Evolutionary conservation across 2,888 invertebrate genomes (phyloP).

Genomic region (Seira sanloemensis): DNA sequence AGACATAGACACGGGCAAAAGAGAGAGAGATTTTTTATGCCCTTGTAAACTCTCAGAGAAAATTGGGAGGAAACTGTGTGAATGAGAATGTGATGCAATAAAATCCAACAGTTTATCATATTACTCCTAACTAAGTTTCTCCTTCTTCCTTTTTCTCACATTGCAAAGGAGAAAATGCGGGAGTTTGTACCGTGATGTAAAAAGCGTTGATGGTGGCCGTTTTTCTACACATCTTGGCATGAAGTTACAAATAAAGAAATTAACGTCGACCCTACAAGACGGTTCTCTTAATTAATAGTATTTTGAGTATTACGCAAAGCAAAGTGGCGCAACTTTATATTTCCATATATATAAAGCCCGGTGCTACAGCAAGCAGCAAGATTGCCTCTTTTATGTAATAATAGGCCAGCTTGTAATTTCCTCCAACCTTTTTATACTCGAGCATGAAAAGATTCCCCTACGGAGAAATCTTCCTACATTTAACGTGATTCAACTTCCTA

Average conservation of each 20-base stretch:
- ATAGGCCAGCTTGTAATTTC: slow-evolving; percentile 14
- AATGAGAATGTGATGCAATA: slow-evolving; percentile 41
- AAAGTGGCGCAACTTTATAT: background rate
- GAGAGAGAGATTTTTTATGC: background rate
- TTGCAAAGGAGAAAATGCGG: slow-evolving; percentile 13
- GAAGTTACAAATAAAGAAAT: slow-evolving; percentile 55
- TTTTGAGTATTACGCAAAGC: background rate
- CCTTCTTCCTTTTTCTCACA: slow-evolving; percentile 32
- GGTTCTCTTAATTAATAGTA: slow-evolving; percentile 56
- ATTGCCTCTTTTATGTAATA: slow-evolving; percentile 9
- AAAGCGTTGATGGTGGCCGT: background rate
- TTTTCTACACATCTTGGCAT: no score
- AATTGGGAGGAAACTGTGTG: slow-evolving; percentile 9
- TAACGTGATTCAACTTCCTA: background rate
- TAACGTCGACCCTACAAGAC: slow-evolving; percentile 50
- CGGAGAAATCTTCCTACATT: slow-evolving; percentile 35
- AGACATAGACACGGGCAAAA: background rate
- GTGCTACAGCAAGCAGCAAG: background rate
- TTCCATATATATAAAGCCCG: background rate
- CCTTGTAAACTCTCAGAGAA: background rate
- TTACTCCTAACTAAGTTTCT: slow-evolving; percentile 40
- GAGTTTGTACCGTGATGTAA: no score
- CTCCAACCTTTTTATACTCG: slow-evolving; percentile 10
- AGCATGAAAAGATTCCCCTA: slow-evolving; percentile 30
- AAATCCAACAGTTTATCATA: slow-evolving; percentile 32